Evolutionary conservation across 2,797 vertebrate species (phyloP).

Genomic region (Agapornis canus): DNA sequence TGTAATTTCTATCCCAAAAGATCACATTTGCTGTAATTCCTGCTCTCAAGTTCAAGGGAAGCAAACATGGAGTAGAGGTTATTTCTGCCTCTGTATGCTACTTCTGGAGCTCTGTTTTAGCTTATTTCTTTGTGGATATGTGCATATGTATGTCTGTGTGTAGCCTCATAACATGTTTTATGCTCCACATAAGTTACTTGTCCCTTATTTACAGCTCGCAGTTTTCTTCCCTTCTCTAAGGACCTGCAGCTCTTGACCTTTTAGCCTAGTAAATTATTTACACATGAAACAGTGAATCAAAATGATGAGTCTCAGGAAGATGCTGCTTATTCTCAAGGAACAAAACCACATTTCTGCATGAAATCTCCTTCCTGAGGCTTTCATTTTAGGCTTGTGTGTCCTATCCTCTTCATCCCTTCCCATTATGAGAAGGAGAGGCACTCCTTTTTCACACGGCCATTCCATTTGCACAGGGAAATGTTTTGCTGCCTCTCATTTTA

Average conservation of each 20-base stretch:
- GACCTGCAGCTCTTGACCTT: constrained; percentile 65
- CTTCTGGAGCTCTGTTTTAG: neutral
- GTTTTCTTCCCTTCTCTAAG: constrained; percentile 42
- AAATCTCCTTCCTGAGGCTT: constrained; percentile 5
- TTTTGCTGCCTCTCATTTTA: constrained; percentile 11
- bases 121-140: neutral
- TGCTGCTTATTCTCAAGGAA: constrained; percentile 49
- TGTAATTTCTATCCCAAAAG: constrained; percentile 42
- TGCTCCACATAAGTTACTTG: neutral
- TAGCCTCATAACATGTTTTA: neutral
- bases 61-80: neutral
- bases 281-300: constrained; percentile 58
- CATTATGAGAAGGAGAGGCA: neutral
- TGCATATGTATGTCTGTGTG: neutral
- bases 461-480: neutral
- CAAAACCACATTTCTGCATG: neutral
- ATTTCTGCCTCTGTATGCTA: neutral
- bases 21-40: neutral
- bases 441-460: neutral
- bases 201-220: constrained; percentile 59
- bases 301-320: constrained; percentile 48
- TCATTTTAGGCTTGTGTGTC: neutral
- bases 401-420: neutral
- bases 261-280: constrained; percentile 72
- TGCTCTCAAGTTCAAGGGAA: constrained; percentile 17